phyloP scores from a whole-genome alignment of 2,888 invertebrate genomes.

The Physocephala rufipes region DNA sequence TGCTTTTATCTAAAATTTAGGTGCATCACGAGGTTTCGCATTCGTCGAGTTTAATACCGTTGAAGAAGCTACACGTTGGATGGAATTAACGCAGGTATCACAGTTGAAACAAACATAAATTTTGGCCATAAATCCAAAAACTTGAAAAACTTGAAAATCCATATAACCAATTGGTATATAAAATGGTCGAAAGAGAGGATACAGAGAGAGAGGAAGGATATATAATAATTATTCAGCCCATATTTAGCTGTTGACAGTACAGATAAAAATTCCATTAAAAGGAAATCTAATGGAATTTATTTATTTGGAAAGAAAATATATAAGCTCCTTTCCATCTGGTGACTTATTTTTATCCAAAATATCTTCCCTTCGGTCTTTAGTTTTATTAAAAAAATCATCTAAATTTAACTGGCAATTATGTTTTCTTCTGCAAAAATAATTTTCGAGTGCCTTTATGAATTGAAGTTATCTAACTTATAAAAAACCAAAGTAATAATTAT shows the following conservation, averaged over 20 bases:
- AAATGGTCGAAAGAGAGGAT: not conserved
- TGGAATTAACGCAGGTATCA: slow-evolving; percentile 82
- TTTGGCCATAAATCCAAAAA: slow-evolving; percentile 10
- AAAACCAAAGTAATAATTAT: not conserved
- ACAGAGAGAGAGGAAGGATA: too few relatives aligned
- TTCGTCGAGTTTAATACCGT: slow-evolving; percentile 93
- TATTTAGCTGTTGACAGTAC: too few relatives aligned
- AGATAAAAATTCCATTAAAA: not conserved
- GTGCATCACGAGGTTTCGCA: slow-evolving; percentile 88
- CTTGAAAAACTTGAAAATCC: not conserved
- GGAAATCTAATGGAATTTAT: not conserved
- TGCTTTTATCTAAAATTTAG: slow-evolving; percentile 79
- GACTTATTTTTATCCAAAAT: too few relatives aligned
- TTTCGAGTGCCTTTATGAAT: not conserved
- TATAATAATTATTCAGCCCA: too few relatives aligned
- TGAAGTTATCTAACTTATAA: not conserved
- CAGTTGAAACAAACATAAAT: slow-evolving; percentile 38
- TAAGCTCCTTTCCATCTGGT: too few relatives aligned
- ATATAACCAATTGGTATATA: slow-evolving; percentile 18
- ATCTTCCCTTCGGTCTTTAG: too few relatives aligned
- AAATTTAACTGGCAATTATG: not conserved
- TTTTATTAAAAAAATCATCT: not conserved
- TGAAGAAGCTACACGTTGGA: slow-evolving; percentile 89
- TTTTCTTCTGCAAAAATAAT: not conserved
- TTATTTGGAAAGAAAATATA: too few relatives aligned